phyloP scores from a whole-genome alignment of 2,113 vertebrate genomes.

The Hiodon tergisus region DNA sequence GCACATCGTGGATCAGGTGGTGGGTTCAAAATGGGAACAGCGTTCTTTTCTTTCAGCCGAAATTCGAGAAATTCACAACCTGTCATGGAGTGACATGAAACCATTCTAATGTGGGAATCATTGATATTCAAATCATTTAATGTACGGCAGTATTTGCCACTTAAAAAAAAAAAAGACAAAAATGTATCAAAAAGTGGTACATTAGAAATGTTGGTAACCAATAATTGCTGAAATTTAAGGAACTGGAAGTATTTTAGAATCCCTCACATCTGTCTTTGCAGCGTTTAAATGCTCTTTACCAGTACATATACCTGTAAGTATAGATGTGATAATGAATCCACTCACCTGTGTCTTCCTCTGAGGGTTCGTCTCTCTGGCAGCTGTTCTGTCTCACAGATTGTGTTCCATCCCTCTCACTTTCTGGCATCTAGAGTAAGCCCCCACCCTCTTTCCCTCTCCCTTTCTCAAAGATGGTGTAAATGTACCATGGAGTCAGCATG shows the following conservation, averaged over 20 bases:
- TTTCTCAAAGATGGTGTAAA: constrained; percentile 37
- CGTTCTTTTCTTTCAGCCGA: background rate
- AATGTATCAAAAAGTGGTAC: no score
- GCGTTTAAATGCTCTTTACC: background rate
- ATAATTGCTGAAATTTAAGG: no score
- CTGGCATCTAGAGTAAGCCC: constrained; percentile 63
- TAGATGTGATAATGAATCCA: constrained; percentile 29
- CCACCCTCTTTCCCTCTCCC: constrained; percentile 41
- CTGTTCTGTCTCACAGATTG: constrained; percentile 47
- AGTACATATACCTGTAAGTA: background rate
- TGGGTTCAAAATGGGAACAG: background rate
- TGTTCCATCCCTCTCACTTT: constrained; percentile 53
- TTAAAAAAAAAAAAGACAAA: background rate
- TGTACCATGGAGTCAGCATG: constrained; percentile 41
- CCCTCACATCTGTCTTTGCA: background rate
- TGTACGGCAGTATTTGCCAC: background rate
- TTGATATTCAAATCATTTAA: background rate
- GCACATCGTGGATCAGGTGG: constrained; percentile 50
- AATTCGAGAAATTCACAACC: background rate
- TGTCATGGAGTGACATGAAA: background rate
- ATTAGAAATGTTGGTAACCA: no score
- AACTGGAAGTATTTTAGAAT: no score
- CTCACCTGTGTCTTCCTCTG: constrained; percentile 21
- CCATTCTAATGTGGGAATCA: background rate
- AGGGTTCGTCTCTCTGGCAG: constrained; percentile 26